Evolutionary conservation across 2,797 vertebrate genomes (phyloP).

Genomic region (Caiman crocodilus): DNA sequence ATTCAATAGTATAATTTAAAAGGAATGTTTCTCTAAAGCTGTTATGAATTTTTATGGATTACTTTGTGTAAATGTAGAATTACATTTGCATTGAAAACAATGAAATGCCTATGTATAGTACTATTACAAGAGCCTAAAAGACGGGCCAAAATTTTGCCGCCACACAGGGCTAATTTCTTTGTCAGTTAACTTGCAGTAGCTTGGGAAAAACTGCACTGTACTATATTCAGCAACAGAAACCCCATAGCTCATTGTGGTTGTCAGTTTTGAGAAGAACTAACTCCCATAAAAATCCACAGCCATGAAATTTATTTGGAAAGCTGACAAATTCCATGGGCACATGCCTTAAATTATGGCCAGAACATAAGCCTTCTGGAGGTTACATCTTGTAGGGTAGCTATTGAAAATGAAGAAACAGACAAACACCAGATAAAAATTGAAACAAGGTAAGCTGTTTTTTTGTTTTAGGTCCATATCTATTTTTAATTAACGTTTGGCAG

Average conservation of each 20-base stretch:
- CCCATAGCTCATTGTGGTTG: background rate
- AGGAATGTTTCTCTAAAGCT: constrained; percentile 18
- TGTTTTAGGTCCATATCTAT: background rate
- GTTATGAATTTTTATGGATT: background rate
- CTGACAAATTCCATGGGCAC: background rate
- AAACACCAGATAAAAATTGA: background rate
- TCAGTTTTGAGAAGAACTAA: background rate
- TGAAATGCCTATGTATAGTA: background rate
- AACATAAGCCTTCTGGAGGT: background rate
- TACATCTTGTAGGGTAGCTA: background rate
- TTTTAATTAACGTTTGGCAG: background rate
- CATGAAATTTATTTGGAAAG: background rate
- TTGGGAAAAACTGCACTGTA: background rate
- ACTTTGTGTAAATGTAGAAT: background rate
- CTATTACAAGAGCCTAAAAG: background rate
- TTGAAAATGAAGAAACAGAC: background rate
- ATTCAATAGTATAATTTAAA: background rate
- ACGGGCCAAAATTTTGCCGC: background rate
- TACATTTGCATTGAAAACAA: constrained; percentile 3
- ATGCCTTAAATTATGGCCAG: background rate
- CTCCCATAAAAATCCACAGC: constrained; percentile 17
- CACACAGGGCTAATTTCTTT: background rate
- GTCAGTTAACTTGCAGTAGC: background rate
- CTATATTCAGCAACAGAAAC: background rate
- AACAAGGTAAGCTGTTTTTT: background rate